Evolutionary conservation across 2,113 vertebrate genomes (phyloP).

Genomic region (Macrotus californicus): DNA sequence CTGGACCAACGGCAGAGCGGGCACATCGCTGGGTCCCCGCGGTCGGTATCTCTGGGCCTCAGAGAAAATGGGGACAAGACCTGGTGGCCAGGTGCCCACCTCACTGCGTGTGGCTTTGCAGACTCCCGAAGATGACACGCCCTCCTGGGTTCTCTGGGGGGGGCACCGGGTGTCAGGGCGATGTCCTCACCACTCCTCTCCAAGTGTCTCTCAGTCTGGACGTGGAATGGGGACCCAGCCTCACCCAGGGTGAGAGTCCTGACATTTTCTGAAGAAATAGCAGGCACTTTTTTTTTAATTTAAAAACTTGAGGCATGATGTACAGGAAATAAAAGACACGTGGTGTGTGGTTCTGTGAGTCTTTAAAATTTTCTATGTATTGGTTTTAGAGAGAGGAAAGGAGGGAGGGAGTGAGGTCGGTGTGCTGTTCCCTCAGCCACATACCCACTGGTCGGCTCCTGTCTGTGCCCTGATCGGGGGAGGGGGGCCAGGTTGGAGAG

Average conservation of each 20-base stretch:
- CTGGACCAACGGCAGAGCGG: no score
- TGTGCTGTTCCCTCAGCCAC: no score
- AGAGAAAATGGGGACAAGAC: not conserved
- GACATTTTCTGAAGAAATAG: not conserved
- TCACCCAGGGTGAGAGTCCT: not conserved
- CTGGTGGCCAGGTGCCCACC: not conserved
- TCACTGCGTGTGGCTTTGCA: no score
- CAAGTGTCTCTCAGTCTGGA: not conserved
- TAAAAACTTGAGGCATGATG: not conserved
- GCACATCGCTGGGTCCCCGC: fast-evolving
- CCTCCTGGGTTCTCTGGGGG: not conserved
- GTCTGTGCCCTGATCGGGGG: no score
- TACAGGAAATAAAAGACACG: not conserved
- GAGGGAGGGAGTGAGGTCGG: no score
- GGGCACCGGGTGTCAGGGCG: no score
- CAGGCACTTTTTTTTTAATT: not conserved
- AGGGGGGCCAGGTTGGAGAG: no score
- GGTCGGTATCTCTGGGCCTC: not conserved
- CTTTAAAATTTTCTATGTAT: no score
- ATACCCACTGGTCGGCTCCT: no score
- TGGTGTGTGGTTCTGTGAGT: not conserved
- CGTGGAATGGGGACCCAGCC: fast-evolving
- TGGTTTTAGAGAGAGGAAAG: no score
- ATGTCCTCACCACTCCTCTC: no score
- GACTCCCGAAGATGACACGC: not conserved